Evolutionary conservation across 2,113 vertebrate genomes (phyloP), one percentile per base, ranked within the genome.

Genomic region (Sander vitreus): DNA sequence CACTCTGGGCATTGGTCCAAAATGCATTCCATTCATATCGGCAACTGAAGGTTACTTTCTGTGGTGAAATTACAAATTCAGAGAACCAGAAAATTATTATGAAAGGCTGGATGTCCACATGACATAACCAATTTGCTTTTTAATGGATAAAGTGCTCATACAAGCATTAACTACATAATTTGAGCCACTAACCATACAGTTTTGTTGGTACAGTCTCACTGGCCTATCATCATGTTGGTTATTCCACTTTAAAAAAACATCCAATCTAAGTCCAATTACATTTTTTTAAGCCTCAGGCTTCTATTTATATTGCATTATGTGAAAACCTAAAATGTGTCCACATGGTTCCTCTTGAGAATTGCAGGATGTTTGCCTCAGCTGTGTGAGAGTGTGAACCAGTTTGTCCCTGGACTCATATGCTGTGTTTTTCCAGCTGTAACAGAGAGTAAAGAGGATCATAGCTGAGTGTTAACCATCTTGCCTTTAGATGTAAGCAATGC

Each of bases 401-500:
- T 80, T 73, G 69, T 84, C 69, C 51, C 79, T 60, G 68, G 64
- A 78, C 83, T 80, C 50, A 13, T 55, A 21, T 10, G 54, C 78
- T 80, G 80, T 90, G 92, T 93, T 94, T 90, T 81, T 88, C 81
- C 92, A 94, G 92, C 91, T 93, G 93, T 82, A 90, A 62, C 74
- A 84, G 69, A 68, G 77, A 80, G 80, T 53, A 54, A 78, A 80
- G 78, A 80, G 74, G 60, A 73, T 78, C 58, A 63, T 63, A 80
- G 64, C 50, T 57, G 62, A 80, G 72, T 55, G 80, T 82, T 76
- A 67, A 83, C 27, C 62, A 47, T 69, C 5, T 73, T 70, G 59
- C 39, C 57, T 83, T 89, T 57, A 87, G 78, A 77, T 79, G 54
- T 63, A 75, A 88, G 27, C 70, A 62, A 3, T 47, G 62, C 23